phyloP scores from a whole-genome alignment of 2,113 vertebrate genomes.

The Pygoscelis adeliae region DNA sequence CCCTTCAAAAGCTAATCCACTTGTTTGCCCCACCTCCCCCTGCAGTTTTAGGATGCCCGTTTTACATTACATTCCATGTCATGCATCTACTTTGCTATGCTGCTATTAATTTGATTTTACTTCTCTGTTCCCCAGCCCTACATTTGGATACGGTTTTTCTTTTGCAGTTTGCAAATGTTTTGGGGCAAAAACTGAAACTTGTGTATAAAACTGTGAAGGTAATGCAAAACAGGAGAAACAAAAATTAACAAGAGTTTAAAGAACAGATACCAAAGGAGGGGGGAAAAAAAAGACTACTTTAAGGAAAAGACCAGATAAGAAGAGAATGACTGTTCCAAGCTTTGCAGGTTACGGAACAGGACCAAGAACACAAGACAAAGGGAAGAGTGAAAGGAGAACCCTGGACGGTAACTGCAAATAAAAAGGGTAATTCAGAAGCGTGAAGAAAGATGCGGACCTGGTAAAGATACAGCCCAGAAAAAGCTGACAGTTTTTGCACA shows the following conservation, averaged over 20 bases:
- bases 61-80: neutral
- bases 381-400: neutral
- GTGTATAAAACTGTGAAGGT: neutral
- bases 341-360: neutral
- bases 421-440: neutral
- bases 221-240: neutral
- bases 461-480: neutral
- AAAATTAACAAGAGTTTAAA: neutral
- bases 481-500: neutral
- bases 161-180: neutral
- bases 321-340: neutral
- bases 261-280: neutral
- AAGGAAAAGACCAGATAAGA: neutral
- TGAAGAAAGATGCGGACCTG: neutral
- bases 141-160: neutral
- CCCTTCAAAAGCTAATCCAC: neutral
- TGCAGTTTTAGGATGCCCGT: neutral
- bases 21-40: neutral
- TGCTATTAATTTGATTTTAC: neutral
- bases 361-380: neutral
- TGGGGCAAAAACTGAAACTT: neutral
- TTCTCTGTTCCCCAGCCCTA: neutral
- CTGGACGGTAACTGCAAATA: neutral
- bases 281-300: neutral
- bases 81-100: neutral